Base-by-base conservation (phyloP, 2,113 vertebrate genomes). In the Myrmecophaga tridactyla region DNA sequence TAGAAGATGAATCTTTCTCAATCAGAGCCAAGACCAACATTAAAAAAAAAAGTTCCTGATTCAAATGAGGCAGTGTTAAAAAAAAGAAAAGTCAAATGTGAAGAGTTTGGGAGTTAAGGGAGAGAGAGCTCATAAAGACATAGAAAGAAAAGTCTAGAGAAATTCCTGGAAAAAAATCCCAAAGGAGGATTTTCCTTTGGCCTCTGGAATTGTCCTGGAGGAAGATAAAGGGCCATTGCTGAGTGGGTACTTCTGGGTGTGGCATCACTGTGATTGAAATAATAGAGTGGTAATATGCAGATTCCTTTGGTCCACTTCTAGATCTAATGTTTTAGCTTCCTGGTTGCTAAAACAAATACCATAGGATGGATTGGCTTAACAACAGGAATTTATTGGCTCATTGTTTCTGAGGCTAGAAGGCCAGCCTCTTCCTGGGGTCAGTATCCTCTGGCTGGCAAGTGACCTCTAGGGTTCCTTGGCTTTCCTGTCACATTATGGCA, bases 11-110 rank as follows among this genome's bases (percentile, higher is more conserved):
- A 85, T 85, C 39, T 90, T 56, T 7, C 56, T 96, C 36, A 58
- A 13, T 60, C n/a, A 65, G 70, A 83, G 87, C 39, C 70, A 93
- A 95, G 17, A 25, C 43, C 76, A 89, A n/a, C 84, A 86, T 78
- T 77, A 43, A 20, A 48, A 20, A 78, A 94, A 62, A 31, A 7
- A 75, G 83, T 56, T 82, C 73, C 20, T 58, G 25, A 86, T 51
- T 25, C 56, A 86, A 86, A 58, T 31, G 29, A 82, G 62, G 41
- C 76, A 62, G 48, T 43, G 14, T 70, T 94, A n/a, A 9, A 29
- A 27, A 78, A 6, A 48, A 65, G 60, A 39, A 56, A 13, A 20
- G 41, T 17, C 41, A 72, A 65, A 91, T 36, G 5, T 77, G 56
- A 77, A 73, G 34, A 78, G 12, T 62, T 84, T 78, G 76, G 65